Evolutionary conservation across 2,797 vertebrate species (phyloP).

Genomic region (Pipistrellus pipistrellus): DNA sequence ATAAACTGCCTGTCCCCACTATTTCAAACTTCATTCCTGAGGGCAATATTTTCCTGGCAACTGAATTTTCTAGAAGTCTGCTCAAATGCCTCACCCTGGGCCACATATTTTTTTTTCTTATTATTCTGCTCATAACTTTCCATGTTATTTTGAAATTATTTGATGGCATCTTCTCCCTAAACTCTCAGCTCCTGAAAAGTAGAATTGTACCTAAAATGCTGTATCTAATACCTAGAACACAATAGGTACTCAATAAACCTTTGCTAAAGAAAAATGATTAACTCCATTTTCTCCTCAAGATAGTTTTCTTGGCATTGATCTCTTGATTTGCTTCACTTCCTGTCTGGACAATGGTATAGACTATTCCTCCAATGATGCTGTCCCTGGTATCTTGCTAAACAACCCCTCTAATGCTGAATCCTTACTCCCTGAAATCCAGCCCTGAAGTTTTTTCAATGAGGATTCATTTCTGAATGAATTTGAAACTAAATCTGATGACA

Average conservation of each 20-base stretch:
- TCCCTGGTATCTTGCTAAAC: neutral
- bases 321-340: neutral
- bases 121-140: neutral
- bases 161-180: neutral
- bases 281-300: neutral
- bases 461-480: conserved; percentile 27
- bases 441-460: neutral
- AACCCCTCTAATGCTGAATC: neutral
- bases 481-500: neutral
- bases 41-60: neutral
- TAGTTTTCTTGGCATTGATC: neutral
- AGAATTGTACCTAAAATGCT: neutral
- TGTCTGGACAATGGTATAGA: neutral
- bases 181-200: neutral
- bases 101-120: neutral
- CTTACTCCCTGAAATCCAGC: neutral
- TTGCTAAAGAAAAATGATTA: neutral
- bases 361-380: neutral
- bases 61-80: neutral
- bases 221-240: neutral
- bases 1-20: neutral
- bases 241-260: neutral
- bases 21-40: conserved; percentile 33
- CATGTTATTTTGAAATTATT: neutral
- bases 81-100: neutral